These are phyloP conservation scores for Fulica atra DNA, from an alignment of 2,113 vertebrate genomes.

Conservation along the genomic window DNA sequence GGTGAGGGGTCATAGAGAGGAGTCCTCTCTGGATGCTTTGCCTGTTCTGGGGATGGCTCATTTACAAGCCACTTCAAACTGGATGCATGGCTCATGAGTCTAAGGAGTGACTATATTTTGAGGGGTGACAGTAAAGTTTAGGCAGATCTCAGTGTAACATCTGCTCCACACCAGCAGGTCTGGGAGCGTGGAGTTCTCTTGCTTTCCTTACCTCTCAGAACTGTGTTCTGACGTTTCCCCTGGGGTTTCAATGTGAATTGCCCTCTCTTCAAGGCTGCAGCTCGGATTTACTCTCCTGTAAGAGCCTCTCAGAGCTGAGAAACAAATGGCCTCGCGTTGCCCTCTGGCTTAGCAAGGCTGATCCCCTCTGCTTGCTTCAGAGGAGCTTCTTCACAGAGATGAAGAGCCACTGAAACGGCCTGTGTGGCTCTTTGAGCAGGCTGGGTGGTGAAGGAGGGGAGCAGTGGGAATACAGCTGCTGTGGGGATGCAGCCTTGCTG, in stretches of 20 bases:
- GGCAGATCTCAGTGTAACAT: not conserved
- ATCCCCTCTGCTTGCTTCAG: not conserved
- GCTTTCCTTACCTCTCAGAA: not conserved
- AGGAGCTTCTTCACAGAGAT: not conserved
- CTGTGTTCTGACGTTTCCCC: not conserved
- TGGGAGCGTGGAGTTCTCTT: not conserved
- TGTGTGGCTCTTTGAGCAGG: not conserved
- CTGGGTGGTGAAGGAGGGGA: not conserved
- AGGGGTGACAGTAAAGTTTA: not conserved
- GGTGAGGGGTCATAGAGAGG: not conserved
- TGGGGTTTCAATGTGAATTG: slow-evolving; percentile 40
- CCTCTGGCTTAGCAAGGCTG: not conserved
- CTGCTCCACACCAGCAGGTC: not conserved
- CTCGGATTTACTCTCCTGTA: not conserved
- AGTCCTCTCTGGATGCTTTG: not conserved
- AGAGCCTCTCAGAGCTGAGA: not conserved
- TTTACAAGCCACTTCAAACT: not conserved
- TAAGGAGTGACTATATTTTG: not conserved
- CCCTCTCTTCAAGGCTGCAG: not conserved
- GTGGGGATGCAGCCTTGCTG: not conserved
- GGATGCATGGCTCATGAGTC: not conserved
- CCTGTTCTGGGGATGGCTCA: not conserved
- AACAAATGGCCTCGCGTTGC: not conserved
- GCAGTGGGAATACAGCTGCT: not conserved
- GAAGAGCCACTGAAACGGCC: not conserved